Percentiles rank a stretch among this genome's conserved stretches.
Conservation (phyloP, 2,113 vertebrate species). For the Athene cunicularia region DNA sequence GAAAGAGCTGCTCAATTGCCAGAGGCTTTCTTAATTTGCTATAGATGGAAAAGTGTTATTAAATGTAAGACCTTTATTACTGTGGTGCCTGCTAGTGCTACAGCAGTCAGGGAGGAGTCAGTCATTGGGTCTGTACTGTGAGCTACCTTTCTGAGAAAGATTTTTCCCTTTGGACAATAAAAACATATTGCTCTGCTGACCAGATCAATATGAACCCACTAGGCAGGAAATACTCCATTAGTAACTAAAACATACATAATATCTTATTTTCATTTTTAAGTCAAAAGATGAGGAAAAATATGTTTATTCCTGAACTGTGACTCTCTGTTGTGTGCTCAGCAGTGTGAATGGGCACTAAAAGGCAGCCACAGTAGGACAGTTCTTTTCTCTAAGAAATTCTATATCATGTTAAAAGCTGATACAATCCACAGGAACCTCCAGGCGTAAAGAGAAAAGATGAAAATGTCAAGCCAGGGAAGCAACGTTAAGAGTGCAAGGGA, state of each 20-base stretch:
- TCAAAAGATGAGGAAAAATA: background rate
- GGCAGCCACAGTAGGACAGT: background rate
- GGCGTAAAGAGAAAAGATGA: background rate
- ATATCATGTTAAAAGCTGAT: background rate
- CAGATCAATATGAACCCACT: background rate
- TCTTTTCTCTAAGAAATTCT: background rate
- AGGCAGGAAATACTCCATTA: background rate
- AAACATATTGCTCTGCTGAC: background rate
- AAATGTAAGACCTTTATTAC: background rate
- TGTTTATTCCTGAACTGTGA: background rate
- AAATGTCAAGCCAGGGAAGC: fast-evolving
- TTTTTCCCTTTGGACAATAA: background rate
- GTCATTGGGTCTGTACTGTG: background rate
- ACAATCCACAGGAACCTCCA: background rate
- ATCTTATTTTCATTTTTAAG: background rate
- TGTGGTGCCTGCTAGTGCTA: background rate
- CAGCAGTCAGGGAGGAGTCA: background rate
- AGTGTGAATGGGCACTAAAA: background rate
- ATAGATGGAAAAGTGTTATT: background rate
- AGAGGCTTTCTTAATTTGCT: constrained; percentile 1
- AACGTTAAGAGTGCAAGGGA: background rate
- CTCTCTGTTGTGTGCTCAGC: background rate
- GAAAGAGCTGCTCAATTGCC: background rate
- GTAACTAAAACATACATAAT: background rate
- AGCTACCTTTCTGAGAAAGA: background rate